Percentiles rank a stretch among this genome's conserved stretches.
Evolutionary conservation across 2,113 vertebrate genomes (phyloP).

Genomic region (Marcusenius ussheri): DNA sequence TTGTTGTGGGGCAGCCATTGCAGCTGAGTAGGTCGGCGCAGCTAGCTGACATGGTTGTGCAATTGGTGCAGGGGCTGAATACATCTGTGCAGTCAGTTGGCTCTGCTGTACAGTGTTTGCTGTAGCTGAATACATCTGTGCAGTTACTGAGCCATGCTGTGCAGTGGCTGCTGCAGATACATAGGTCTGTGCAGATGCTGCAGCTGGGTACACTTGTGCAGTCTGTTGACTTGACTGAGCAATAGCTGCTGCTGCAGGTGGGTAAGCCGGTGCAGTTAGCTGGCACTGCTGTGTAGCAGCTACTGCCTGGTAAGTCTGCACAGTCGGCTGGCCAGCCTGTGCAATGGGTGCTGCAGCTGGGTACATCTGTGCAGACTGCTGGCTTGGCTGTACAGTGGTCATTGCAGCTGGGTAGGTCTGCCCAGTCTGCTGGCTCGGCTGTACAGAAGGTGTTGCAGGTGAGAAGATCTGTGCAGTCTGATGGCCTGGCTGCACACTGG

Average conservation of each 20-base stretch:
- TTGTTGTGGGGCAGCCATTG: neutral
- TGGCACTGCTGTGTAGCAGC: constrained; percentile 31
- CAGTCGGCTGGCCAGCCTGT: constrained; percentile 31
- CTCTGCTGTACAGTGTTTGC: constrained; percentile 25
- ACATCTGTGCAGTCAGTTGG: neutral
- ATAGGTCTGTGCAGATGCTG: constrained; percentile 20
- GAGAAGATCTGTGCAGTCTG: constrained; percentile 24
- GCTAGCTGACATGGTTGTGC: constrained; percentile 35
- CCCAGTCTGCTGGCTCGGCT: constrained; percentile 30
- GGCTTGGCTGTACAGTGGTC: constrained; percentile 31
- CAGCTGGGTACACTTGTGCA: constrained; percentile 39
- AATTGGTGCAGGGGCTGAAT: neutral
- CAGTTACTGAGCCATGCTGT: constrained; percentile 32
- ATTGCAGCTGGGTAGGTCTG: constrained; percentile 13
- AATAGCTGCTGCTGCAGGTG: constrained; percentile 8
- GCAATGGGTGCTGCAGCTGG: constrained; percentile 20
- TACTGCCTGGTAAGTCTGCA: constrained; percentile 11
- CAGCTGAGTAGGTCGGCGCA: neutral
- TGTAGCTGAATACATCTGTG: constrained; percentile 32
- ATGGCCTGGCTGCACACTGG: constrained; percentile 19
- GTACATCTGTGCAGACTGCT: constrained; percentile 30
- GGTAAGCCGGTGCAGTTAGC: constrained; percentile 24
- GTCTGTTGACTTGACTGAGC: constrained; percentile 24
- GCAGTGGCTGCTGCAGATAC: constrained; percentile 11
- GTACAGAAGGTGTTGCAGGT: constrained; percentile 26